phyloP scores from a whole-genome alignment of 2,888 invertebrate species.

The Globia sparganii region DNA sequence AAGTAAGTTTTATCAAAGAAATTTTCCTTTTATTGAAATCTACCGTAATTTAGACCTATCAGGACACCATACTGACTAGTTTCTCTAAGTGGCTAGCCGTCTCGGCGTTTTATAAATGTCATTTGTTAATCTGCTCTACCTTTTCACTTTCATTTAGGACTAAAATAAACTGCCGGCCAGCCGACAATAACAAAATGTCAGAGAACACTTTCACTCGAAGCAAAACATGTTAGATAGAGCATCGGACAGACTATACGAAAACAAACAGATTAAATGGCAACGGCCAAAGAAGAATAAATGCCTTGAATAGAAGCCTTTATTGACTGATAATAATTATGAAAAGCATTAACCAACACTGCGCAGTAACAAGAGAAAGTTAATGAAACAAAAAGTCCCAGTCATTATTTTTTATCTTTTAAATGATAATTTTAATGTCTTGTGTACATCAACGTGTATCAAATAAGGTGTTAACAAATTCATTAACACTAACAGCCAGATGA shows the following conservation, averaged over 20 bases:
- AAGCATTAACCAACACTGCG: constrained; percentile 65
- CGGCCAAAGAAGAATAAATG: no score
- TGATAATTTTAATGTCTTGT: constrained; percentile 29
- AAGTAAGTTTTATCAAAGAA: background rate
- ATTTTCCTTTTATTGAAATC: background rate
- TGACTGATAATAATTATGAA: constrained; percentile 66
- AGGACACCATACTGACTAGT: constrained; percentile 24
- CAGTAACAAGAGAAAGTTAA: constrained; percentile 72
- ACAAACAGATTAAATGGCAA: constrained; percentile 69
- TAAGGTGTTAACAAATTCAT: constrained; percentile 46
- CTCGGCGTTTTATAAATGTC: constrained; percentile 64
- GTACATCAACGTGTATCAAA: constrained; percentile 38
- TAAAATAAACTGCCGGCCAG: constrained; percentile 71
- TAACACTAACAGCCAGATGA: constrained; percentile 45
- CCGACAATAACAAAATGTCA: constrained; percentile 75
- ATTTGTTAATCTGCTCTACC: constrained; percentile 66
- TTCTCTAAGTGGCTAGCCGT: constrained; percentile 39
- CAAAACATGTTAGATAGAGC: constrained; percentile 60
- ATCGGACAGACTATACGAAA: constrained; percentile 61
- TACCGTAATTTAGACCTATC: background rate
- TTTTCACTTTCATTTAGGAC: constrained; percentile 73
- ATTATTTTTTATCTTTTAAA: constrained; percentile 39
- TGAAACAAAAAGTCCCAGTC: constrained; percentile 56
- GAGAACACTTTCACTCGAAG: constrained; percentile 74
- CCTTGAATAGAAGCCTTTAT: constrained; percentile 69